Evolutionary conservation across 2,113 vertebrate species (phyloP).

Genomic region (Furnarius figulus): DNA sequence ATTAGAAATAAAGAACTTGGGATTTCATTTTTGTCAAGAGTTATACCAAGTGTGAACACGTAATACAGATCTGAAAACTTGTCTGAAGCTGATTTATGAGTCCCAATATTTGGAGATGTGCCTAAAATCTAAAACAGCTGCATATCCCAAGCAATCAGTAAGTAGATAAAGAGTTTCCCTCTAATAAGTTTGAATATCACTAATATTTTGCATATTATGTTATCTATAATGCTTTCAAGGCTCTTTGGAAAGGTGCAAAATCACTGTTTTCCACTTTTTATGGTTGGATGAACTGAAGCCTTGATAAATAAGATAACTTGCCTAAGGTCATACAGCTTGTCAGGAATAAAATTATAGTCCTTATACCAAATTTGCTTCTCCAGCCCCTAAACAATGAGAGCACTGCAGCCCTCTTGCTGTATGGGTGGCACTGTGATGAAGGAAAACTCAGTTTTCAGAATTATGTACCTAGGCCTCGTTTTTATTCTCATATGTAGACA

Average conservation of each 20-base stretch:
- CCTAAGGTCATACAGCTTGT: neutral
- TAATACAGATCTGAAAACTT: neutral
- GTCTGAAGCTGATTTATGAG: neutral
- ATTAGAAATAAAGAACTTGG: neutral
- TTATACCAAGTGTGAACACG: neutral
- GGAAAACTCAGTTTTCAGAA: neutral
- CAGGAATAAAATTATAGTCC: neutral
- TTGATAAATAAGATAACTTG: conserved; percentile 19
- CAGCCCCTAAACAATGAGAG: neutral
- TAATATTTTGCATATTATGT: neutral
- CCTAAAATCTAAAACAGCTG: neutral
- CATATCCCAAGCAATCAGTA: neutral
- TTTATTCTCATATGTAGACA: neutral
- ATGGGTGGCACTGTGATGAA: neutral
- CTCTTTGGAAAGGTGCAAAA: neutral
- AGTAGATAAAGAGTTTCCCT: neutral
- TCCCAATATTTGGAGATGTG: neutral
- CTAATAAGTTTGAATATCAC: neutral
- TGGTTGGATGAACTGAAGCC: neutral
- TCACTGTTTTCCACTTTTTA: conserved; percentile 3
- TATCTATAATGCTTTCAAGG: neutral
- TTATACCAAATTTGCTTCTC: neutral
- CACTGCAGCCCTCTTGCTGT: neutral
- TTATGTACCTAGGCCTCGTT: neutral
- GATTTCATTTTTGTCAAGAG: neutral